phyloP scores from a whole-genome alignment of 64 coral and sea anemone genomes.

The Montipora sp. region DNA sequence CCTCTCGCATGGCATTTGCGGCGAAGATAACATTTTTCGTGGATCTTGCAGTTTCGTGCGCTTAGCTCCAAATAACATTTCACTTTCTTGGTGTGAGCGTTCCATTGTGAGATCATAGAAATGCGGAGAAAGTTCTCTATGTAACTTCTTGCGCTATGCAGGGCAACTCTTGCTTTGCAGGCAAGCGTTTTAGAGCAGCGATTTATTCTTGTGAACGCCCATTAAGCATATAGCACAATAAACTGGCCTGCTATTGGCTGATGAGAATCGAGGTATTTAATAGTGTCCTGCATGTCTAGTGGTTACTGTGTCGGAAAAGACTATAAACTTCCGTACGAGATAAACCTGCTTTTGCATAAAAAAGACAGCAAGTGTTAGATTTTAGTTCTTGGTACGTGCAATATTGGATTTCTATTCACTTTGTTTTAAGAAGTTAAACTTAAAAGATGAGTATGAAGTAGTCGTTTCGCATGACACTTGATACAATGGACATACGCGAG shows the following conservation, averaged over 20 bases:
- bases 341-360: not conserved
- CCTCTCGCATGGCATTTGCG: not conserved
- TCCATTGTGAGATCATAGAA: not conserved
- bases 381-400: no score
- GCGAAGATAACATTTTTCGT: constrained; percentile 14
- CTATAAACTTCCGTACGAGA: constrained; percentile 16
- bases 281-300: not conserved
- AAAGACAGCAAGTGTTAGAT: not conserved
- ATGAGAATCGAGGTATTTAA: not conserved
- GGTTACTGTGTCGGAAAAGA: not conserved
- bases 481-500: not conserved
- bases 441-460: no score
- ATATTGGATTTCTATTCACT: not conserved
- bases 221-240: not conserved
- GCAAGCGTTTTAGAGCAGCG: not conserved
- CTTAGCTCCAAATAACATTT: constrained; percentile 24
- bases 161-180: not conserved
- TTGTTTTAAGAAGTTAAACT: no score
- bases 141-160: no score
- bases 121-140: no score
- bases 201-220: constrained; percentile 19
- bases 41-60: constrained; percentile 44
- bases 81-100: constrained; percentile 3
- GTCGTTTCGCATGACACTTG: no score
- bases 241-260: not conserved